Percentiles rank a stretch among this genome's conserved stretches.
phyloP scores from a whole-genome alignment of 2,113 vertebrate species.

The pig (Sus scrofa) region DNA sequence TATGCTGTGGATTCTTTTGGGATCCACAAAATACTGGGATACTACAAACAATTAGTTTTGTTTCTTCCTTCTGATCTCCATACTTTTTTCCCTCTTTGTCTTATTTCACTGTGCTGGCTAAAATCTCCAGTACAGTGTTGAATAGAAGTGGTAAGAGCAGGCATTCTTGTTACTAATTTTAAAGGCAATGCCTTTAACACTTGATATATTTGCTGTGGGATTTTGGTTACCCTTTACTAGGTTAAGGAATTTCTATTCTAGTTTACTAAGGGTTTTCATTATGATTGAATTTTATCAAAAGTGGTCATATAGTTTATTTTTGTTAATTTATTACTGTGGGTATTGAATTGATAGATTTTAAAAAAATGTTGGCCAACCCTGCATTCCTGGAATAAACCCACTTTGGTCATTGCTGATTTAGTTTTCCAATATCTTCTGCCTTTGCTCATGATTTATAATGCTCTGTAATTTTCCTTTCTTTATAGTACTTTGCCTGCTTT shows the following conservation, averaged over 20 bases:
- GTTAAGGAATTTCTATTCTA: constrained; percentile 27
- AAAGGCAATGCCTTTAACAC: neutral
- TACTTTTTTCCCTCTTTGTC: neutral
- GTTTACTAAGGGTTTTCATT: neutral
- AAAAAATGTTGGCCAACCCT: neutral
- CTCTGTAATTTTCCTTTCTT: neutral
- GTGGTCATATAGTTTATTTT: neutral
- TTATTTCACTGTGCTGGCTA: neutral
- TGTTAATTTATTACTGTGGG: neutral
- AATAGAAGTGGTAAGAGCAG: neutral
- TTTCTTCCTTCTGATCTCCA: neutral
- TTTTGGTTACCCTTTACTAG: neutral
- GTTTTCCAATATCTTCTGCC: constrained; percentile 32
- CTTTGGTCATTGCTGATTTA: neutral
- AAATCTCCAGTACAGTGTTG: neutral
- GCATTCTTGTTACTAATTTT: neutral
- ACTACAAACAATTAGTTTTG: neutral
- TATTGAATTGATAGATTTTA: neutral
- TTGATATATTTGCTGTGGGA: neutral
- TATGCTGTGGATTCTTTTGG: neutral
- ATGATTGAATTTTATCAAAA: constrained; percentile 1
- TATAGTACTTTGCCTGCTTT: neutral
- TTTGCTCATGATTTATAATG: neutral
- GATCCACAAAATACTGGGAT: neutral
- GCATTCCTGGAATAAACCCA: neutral